phyloP scores from a whole-genome alignment of 2,113 vertebrate genomes.

The Tyto alba region DNA sequence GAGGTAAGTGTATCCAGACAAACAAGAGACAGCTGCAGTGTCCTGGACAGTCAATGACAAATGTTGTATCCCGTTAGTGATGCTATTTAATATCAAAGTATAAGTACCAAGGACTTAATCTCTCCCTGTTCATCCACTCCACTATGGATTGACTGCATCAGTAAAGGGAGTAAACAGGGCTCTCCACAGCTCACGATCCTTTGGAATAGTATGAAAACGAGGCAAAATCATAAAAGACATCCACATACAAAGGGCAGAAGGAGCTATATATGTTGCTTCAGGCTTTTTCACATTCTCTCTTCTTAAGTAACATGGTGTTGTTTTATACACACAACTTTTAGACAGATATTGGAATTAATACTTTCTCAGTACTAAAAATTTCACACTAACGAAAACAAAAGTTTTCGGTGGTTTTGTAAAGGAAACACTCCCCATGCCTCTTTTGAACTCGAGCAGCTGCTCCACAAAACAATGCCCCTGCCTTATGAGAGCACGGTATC shows the following conservation, averaged over 20 bases:
- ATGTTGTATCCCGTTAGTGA: background rate
- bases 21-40: background rate
- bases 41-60: background rate
- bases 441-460: background rate
- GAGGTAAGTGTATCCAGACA: background rate
- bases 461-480: background rate
- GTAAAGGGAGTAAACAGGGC: background rate
- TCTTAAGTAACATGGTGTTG: fast-evolving
- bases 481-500: fast-evolving
- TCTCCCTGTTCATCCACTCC: background rate
- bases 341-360: background rate
- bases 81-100: background rate
- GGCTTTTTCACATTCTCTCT: background rate
- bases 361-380: background rate
- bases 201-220: background rate
- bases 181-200: fast-evolving
- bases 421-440: background rate
- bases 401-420: background rate
- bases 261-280: background rate
- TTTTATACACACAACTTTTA: background rate
- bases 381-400: background rate
- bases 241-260: background rate
- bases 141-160: background rate
- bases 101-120: background rate
- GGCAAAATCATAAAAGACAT: background rate